Conservation (phyloP, 2,797 vertebrate species). For the Falco naumanni region DNA sequence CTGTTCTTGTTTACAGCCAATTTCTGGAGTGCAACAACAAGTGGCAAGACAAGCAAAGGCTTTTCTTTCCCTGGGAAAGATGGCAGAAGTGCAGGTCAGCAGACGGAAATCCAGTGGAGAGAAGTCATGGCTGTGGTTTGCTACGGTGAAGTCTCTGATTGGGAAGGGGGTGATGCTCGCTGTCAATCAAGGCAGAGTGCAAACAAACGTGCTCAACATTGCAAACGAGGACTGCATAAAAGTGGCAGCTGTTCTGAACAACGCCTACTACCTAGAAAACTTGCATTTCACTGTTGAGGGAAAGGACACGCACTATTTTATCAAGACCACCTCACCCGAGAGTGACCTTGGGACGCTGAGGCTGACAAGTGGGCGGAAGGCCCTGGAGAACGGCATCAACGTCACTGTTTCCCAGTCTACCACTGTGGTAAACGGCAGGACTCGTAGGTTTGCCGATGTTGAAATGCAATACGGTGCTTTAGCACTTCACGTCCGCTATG, state of each 20-base stretch:
- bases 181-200: slow-evolving; percentile 93
- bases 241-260: slow-evolving; percentile 96
- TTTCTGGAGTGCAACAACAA: slow-evolving; percentile 97
- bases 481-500: slow-evolving; percentile 94
- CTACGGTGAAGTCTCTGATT: slow-evolving; percentile 91
- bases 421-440: slow-evolving; percentile 93
- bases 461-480: slow-evolving; percentile 91
- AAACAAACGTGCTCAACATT: slow-evolving; percentile 94
- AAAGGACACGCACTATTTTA: slow-evolving; percentile 96
- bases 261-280: slow-evolving; percentile 96
- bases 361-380: slow-evolving; percentile 93
- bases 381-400: slow-evolving; percentile 95
- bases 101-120: slow-evolving; percentile 81
- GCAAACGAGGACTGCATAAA: slow-evolving; percentile 98
- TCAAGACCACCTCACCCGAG: slow-evolving; percentile 94
- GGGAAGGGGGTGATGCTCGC: slow-evolving; percentile 97
- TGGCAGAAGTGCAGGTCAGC: slow-evolving; percentile 92
- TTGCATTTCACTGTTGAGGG: slow-evolving; percentile 96
- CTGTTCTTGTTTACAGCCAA: slow-evolving; percentile 83
- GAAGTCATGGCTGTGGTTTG: slow-evolving; percentile 98
- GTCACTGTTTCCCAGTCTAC: slow-evolving; percentile 97
- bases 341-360: slow-evolving; percentile 92
- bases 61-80: slow-evolving; percentile 92
- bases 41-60: slow-evolving; percentile 92
- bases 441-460: slow-evolving; percentile 96